Evolutionary conservation across 2,113 vertebrate species (phyloP), one percentile per base, ranked within the genome.

Genomic region (Carollia perspicillata): DNA sequence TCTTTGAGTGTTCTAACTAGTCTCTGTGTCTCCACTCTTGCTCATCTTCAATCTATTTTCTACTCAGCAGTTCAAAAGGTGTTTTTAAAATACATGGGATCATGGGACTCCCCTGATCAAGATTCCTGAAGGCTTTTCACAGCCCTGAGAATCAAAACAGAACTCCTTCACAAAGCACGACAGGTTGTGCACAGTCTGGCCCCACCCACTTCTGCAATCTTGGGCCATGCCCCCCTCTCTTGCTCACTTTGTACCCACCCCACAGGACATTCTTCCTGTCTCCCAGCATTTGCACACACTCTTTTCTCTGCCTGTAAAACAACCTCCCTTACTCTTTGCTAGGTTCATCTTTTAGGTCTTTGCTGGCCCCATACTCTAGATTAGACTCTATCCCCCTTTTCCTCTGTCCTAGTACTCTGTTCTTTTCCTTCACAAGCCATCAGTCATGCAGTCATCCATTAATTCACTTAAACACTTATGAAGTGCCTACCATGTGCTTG

Each of bases 221-320:
- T 11, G 16, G 18, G 26, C 2, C 5, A 3, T 4, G 51, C 16
- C 8, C 22, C 1, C 0, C 22, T 58, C 28, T 40, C 26, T 66
- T 0, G 0, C 30, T 72, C 60, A 33, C 23, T 84, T 40, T 20
- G 28, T n/a, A 40, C 14, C 18, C 28, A 44, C 20, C 4, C 1
- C 0, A 10, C 8, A 3, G 26, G 14, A 3, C 18, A 18, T 22
- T 69, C 66, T 83, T 69, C 51, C 37, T 1, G 17, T 63, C 80
- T 51, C 79, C 8, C 4, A 86, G 44, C 6, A 40, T 68, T 55
- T n/a, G 37, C 33, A 35, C 42, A 18, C 0, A 2, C 3, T 22
- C 0, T 49, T 55, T 30, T 90, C 26, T 74, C 69, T 85, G 20
- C 78, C n/a, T 35, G 47, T 8, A 71, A 79, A 72, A 66, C 18